Evolutionary conservation across 2,113 vertebrate species (phyloP).

Genomic region (Aramus guarauna): DNA sequence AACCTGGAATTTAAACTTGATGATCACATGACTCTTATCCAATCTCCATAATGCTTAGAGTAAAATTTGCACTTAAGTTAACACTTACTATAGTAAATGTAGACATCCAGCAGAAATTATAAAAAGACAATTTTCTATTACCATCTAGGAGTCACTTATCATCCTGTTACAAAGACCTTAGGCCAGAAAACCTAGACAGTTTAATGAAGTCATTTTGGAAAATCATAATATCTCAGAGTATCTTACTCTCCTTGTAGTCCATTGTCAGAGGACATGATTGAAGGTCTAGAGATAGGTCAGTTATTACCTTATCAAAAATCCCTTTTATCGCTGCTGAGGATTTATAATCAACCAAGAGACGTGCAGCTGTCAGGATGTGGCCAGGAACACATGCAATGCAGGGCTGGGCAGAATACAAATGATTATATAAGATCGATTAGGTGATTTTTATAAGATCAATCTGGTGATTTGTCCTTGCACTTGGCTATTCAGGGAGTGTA

Average conservation of each 20-base stretch:
- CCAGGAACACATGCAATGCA: not conserved
- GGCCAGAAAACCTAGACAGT: not conserved
- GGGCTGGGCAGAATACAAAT: constrained; percentile 23
- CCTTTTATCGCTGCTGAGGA: not conserved
- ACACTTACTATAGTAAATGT: not conserved
- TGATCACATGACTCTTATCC: not conserved
- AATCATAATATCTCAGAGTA: constrained; percentile 7
- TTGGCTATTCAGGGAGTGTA: not conserved
- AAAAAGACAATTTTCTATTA: not conserved
- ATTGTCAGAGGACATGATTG: constrained; percentile 21
- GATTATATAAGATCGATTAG: not conserved
- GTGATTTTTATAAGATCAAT: constrained; percentile 25
- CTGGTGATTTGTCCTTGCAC: not conserved
- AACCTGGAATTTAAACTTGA: not conserved
- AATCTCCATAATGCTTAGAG: not conserved
- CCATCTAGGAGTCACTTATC: not conserved
- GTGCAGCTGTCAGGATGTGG: constrained; percentile 2
- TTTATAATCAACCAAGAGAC: constrained; percentile 39
- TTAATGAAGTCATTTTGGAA: constrained; percentile 32
- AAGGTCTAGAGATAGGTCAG: constrained; percentile 26
- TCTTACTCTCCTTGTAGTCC: not conserved
- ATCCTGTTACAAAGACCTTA: not conserved
- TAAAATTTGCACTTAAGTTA: not conserved
- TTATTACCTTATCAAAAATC: constrained; percentile 52
- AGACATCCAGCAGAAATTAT: not conserved